These are phyloP conservation scores for Pionites leucogaster DNA, from an alignment of 2,113 vertebrate genomes.

Conservation along the genomic window DNA sequence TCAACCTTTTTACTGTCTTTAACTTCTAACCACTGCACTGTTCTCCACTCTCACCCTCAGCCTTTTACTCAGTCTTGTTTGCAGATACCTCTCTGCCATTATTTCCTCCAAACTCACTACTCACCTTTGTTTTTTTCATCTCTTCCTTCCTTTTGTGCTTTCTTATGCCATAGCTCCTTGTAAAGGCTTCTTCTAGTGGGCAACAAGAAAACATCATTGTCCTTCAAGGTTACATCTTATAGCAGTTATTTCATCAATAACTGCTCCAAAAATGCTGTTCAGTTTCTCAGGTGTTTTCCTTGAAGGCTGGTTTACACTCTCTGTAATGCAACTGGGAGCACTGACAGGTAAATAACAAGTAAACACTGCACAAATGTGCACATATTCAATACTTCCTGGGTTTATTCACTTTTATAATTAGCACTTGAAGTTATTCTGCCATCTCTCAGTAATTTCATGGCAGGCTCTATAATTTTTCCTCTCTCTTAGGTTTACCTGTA, in stretches of 20 bases:
- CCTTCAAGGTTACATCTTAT: background rate
- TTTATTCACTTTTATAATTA: conserved; percentile 31
- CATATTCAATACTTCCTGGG: background rate
- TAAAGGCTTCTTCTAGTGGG: background rate
- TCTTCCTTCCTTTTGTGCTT: background rate
- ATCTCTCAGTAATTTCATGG: background rate
- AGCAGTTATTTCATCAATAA: background rate
- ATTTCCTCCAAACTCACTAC: background rate
- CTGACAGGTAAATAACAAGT: background rate
- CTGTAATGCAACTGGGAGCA: background rate
- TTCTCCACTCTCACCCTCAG: background rate
- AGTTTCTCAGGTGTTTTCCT: background rate
- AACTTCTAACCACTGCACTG: background rate
- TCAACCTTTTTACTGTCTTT: background rate
- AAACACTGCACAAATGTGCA: background rate
- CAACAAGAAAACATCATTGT: background rate
- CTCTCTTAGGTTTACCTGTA: conserved; percentile 63
- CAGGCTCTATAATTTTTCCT: conserved; percentile 22
- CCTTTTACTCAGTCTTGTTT: background rate
- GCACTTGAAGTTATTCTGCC: background rate
- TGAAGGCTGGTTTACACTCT: background rate
- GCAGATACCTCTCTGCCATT: background rate
- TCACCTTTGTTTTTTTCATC: background rate
- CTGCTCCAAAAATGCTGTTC: background rate
- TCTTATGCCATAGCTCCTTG: background rate